phyloP scores from a whole-genome alignment of 2,888 invertebrate genomes.

The Copidosoma aretas region DNA sequence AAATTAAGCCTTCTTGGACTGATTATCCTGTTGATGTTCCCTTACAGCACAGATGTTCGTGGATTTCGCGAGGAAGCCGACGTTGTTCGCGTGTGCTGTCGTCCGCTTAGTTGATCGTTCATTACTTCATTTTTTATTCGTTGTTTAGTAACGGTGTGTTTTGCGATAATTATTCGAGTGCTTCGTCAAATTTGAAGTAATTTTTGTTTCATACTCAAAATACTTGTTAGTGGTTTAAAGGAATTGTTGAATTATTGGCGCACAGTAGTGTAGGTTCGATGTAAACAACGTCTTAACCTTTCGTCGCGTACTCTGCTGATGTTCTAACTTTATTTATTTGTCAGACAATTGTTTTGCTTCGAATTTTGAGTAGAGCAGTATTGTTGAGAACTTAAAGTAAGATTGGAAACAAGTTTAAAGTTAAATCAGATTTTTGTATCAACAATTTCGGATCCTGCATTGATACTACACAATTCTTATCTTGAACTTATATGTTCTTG shows the following conservation, averaged over 20 bases:
- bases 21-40: conserved; percentile 12
- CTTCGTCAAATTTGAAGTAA: no score
- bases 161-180: no score
- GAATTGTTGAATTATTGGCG: no score
- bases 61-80: conserved; percentile 23
- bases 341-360: not conserved
- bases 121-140: no score
- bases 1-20: not conserved
- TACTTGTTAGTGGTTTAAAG: no score
- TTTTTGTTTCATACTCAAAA: no score
- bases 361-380: not conserved
- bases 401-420: not conserved
- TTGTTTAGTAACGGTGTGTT: no score
- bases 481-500: not conserved
- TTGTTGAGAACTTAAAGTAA: not conserved
- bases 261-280: not conserved
- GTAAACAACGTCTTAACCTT: conserved; percentile 39
- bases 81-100: conserved; percentile 29
- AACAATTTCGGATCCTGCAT: conserved; percentile 10
- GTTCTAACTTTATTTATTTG: not conserved
- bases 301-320: not conserved
- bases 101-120: not conserved
- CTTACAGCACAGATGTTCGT: conserved; percentile 9
- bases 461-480: not conserved
- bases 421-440: not conserved